Base-by-base conservation (phyloP, 2,113 vertebrate genomes). In the Ophthalmolycus amberensis region DNA sequence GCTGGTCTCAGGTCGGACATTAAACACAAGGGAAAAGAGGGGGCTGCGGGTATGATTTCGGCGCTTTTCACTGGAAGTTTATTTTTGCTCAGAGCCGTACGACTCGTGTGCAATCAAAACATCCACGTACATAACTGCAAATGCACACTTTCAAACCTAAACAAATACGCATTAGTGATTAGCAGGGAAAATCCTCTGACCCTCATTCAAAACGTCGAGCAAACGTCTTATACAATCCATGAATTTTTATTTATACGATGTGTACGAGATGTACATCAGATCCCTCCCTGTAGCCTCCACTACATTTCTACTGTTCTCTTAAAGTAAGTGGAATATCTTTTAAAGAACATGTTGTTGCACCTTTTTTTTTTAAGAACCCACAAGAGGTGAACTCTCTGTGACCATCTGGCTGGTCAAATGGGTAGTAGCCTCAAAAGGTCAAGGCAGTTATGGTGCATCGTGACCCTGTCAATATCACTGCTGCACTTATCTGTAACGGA, bases 401-500 rank as follows among this genome's bases (percentile, higher is more conserved):
- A 69, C 91, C 90, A 91, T 93, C 91, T 93, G 91, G 76, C 42
- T 8, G 42, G 40, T 84, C 86, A 62, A 79, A 86, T 34, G 75
- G 85, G 80, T 32, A 54, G 25, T 7, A 20, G 68, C 60, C 75
- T 84, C 82, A 88, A 74, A 76, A 92, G 89, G 89, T 92, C 90
- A 89, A 73, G 48, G 58, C 75, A 69, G 83, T 69, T 42, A 22
- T 6, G 71, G 70, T 84, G 76, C 73, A 38, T 60, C 44, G 18
- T 85, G 87, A 92, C 89, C 88, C 79, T 58, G 85, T 88, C 91
- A 85, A 87, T 92, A 89, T 72, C 77, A 58, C 62, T 32, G 80
- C 84, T 74, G 85, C 92, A 90, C 91, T 94, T 89, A 90, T 88
- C 79, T 90, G 91, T 89, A 93, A 93, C 77, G 77, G 83, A 92